Evolutionary conservation across 2,797 vertebrate species (phyloP), one percentile per base, ranked within the genome.

Genomic region (Siniperca undulata): DNA sequence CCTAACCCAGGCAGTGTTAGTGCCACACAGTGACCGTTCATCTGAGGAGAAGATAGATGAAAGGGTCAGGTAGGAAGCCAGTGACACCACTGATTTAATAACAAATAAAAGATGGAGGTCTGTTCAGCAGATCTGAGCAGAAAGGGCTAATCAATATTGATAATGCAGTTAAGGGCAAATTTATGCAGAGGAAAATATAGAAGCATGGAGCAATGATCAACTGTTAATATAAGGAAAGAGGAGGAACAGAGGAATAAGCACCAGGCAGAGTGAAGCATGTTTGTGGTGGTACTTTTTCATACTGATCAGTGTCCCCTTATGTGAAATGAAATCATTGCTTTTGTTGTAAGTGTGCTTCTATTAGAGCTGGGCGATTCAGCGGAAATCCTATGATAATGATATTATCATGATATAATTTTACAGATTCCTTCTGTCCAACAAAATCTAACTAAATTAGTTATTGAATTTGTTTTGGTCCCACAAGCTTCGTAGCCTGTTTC

Each of bases 91-190:
- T 80, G 17, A 80, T 81, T 68, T 74, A 65, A 83, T 86, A 75
- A 81, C 30, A 66, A 69, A 71, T 50, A 67, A 76, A 68, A 66
- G 16, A 77, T 86, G 70, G 64, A 74, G 62, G 62, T 48, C 60
- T 66, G 74, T 55, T 74, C 36, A n/a, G 66, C 62, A 68, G 40
- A 71, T 70, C 44, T 38, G 38, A 44, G 38, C 58, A 75, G 58
- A 69, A 67, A 55, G 27, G 36, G 22, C 58, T 24, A 12, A 83
- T 92, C 84, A 66, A 70, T 89, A 82, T 59, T 76, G 52, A 77
- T 83, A 61, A 83, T 76, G 76, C 58, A 78, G 55, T 84, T 80
- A 73, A 55, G 62, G 12, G 34, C 1, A 16, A 66, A 77, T 55
- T 52, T 56, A 77, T 78, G 65, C 52, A 58, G 73, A 53, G 40